A percentile compares a stretch with the other conserved stretches of the same genome.
Conservation (phyloP, 2,888 invertebrate species). For the Esperia sulphurella region DNA sequence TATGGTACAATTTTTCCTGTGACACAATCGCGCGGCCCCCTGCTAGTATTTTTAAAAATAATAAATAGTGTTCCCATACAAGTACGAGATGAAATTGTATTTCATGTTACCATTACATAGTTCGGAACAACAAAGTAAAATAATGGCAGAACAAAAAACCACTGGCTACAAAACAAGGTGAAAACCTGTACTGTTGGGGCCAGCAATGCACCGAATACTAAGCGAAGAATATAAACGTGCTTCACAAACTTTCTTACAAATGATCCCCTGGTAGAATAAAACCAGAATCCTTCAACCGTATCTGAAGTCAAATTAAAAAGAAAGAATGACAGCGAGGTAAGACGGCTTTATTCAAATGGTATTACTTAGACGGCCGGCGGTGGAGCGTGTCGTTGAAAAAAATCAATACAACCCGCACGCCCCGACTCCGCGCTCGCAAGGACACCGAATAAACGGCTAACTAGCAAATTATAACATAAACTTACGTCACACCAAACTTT, state of each 20-base stretch:
- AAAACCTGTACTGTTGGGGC: no score
- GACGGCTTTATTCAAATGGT: constrained; percentile 47
- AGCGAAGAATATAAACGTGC: no score
- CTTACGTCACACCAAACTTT: constrained; percentile 20
- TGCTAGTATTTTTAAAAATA: no score
- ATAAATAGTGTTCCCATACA: no score
- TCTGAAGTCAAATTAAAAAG: constrained; percentile 5
- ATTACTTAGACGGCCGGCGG: constrained; percentile 34
- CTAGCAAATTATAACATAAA: constrained; percentile 31
- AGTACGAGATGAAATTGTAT: no score
- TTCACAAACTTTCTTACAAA: background rate
- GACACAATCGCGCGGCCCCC: no score
- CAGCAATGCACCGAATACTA: no score
- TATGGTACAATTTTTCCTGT: no score
- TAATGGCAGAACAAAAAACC: no score
- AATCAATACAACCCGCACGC: constrained; percentile 58
- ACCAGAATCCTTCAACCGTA: background rate
- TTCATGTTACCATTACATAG: no score
- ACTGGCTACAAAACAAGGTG: no score
- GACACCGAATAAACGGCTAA: constrained; percentile 40
- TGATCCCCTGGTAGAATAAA: background rate
- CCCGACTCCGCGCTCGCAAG: constrained; percentile 46
- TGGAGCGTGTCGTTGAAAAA: constrained; percentile 52
- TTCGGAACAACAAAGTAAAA: no score
- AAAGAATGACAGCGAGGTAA: constrained; percentile 12